Conservation (phyloP, 1,140 invertebrate species). For the Asbolus verrucosus region DNA sequence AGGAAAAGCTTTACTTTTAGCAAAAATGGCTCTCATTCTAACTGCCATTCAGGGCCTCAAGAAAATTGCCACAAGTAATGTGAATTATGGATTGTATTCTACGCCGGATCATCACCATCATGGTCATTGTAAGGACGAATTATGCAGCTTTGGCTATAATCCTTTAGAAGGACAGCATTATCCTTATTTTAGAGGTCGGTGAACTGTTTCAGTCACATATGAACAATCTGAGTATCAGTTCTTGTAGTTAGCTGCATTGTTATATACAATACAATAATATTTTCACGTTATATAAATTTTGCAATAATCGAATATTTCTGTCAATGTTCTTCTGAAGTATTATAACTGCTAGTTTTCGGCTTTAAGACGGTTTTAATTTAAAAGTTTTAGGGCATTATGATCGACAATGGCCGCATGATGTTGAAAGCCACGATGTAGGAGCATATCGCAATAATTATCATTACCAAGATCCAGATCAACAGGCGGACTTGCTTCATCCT, state of each 20-base stretch:
- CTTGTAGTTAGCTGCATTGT: no score
- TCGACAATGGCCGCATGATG: slow-evolving; percentile 53
- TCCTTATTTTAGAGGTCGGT: slow-evolving; percentile 36
- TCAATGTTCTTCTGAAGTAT: slow-evolving; percentile 30
- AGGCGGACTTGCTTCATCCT: slow-evolving; percentile 1
- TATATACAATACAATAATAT: no score
- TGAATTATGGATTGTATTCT: slow-evolving; percentile 63
- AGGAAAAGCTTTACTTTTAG: slow-evolving; percentile 79
- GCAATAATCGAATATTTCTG: no score
- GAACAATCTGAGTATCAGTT: not conserved
- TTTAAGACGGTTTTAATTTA: not conserved
- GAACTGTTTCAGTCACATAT: no score
- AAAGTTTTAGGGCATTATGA: slow-evolving; percentile 57
- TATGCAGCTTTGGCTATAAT: slow-evolving; percentile 5
- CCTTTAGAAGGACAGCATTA: slow-evolving; percentile 29
- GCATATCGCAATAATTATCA: slow-evolving; percentile 8
- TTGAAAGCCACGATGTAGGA: slow-evolving; percentile 19
- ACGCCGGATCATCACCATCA: slow-evolving; percentile 38
- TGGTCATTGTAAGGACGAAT: slow-evolving; percentile 43
- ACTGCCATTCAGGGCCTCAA: slow-evolving; percentile 82
- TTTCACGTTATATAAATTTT: no score
- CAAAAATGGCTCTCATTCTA: slow-evolving; percentile 82
- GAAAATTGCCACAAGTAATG: slow-evolving; percentile 62
- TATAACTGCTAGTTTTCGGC: not conserved
- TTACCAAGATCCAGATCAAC: slow-evolving; percentile 39